Base-by-base conservation (phyloP, 2,113 vertebrate genomes). In the Triplophysa tibetana region DNA sequence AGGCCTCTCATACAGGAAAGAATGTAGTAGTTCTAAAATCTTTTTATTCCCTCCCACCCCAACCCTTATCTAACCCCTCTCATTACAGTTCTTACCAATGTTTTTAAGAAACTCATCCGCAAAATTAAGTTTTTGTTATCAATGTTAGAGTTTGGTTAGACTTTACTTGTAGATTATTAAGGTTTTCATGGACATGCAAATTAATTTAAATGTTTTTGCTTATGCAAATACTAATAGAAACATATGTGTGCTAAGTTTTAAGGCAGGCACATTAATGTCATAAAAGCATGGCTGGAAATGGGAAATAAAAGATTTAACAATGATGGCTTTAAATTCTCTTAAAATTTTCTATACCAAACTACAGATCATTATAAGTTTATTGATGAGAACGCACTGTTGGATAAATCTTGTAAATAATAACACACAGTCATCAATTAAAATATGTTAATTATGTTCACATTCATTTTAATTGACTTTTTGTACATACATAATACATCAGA, bases 181-280 rank as follows among this genome's bases (percentile, higher is more conserved):
- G 81, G 2, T 66, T 77, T 8, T 38, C 13, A 60, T 23, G n/a
- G 3, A 11, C 26, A 73, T 73, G n/a, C 54, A 73, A 73, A 73
- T 73, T 43, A 7, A 61, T 73, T 73, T 60, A 61, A 73, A 73
- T 23, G 38, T 23, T 24, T 73, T 73, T 73, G 70, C 54, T 73
- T 73, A 60, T 73, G 29, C n/a, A 60, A 61, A 60, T 60, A 19
- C 16, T n/a, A n/a, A n/a, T n/a, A n/a, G n/a, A 29, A 26, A 29
- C 48, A 38, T 13, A 19, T 5, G 11, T 45, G 23, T 68, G 41
- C 6, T 24, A 19, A 16, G 21, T 41, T 60, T 60, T 43, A 23
- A 23, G 33, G 6, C 52, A 21, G 50, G 29, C 7, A 56, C 19
- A 38, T 58, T 60, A 60, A 23, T 54, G 8, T 12, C n/a, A 38